Conservation (phyloP, 2,797 vertebrate genomes). For the Oryzias sinensis region DNA sequence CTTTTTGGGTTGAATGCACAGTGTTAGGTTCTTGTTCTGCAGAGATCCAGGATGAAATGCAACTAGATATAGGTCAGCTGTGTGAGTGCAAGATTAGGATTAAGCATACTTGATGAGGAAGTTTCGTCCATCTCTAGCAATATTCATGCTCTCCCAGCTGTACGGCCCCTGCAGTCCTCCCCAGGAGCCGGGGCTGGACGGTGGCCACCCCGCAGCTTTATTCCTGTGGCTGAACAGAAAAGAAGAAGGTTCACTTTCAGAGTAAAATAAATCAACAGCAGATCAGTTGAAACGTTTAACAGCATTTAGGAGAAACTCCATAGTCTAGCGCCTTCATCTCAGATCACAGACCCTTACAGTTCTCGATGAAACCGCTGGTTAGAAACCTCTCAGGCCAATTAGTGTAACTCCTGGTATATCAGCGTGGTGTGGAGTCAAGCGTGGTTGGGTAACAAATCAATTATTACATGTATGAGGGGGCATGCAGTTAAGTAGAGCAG, state of each 20-base stretch:
- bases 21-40: too few species aligned
- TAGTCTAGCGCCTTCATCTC: not conserved
- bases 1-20: too few species aligned
- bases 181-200: conserved; percentile 87
- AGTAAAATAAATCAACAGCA: too few species aligned
- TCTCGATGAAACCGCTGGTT: conserved; percentile 5
- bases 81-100: not conserved
- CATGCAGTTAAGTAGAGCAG: not conserved
- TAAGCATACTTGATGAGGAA: conserved; percentile 86
- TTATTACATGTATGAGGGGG: conserved; percentile 4
- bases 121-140: conserved; percentile 74
- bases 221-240: conserved; percentile 86
- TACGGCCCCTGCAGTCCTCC: conserved; percentile 88
- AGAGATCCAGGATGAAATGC: not conserved
- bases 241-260: not conserved
- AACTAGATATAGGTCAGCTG: not conserved
- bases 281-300: not conserved
- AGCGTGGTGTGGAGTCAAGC: conserved; percentile 35
- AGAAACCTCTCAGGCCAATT: conserved; percentile 44
- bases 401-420: conserved; percentile 29
- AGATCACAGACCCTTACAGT: not conserved
- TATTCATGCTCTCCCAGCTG: conserved; percentile 89
- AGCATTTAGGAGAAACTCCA: not conserved
- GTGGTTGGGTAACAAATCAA: conserved; percentile 36
- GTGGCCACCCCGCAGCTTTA: conserved; percentile 93